phyloP scores from a whole-genome alignment of 2,888 invertebrate genomes.

The Neelides folsomi region DNA sequence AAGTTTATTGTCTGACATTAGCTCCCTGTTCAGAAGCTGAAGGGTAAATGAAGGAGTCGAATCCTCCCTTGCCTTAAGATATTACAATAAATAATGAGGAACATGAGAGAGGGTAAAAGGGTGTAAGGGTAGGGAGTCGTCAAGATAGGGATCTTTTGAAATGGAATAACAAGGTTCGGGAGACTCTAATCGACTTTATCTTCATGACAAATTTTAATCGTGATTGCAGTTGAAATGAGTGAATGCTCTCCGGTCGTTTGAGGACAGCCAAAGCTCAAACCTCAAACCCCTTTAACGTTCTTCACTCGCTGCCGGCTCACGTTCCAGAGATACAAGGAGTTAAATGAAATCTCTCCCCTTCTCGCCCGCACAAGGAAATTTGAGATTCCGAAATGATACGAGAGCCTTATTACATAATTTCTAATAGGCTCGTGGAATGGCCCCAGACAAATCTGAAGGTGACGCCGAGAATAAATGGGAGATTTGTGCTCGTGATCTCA shows the following conservation, averaged over 20 bases:
- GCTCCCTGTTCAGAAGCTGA: too few relatives aligned
- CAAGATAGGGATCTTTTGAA: constrained; percentile 4
- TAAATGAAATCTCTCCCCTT: not conserved
- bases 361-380: not conserved
- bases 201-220: constrained; percentile 12
- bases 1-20: too few relatives aligned
- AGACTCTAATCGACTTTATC: constrained; percentile 10
- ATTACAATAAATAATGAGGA: too few relatives aligned
- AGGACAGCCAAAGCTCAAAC: not conserved
- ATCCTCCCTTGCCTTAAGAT: too few relatives aligned
- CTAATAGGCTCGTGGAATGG: too few relatives aligned
- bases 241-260: not conserved
- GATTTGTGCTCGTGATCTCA: too few relatives aligned
- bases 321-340: not conserved
- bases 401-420: too few relatives aligned
- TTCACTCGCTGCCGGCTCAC: not conserved
- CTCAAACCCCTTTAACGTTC: not conserved
- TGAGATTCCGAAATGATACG: not conserved
- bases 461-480: too few relatives aligned
- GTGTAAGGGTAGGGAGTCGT: too few relatives aligned
- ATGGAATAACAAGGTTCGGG: constrained; percentile 11
- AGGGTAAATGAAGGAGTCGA: too few relatives aligned
- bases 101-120: too few relatives aligned
- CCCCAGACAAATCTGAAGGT: too few relatives aligned
- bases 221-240: constrained; percentile 9